Conservation (phyloP, 2,797 vertebrate species). For the Arctocebus calabarensis region DNA sequence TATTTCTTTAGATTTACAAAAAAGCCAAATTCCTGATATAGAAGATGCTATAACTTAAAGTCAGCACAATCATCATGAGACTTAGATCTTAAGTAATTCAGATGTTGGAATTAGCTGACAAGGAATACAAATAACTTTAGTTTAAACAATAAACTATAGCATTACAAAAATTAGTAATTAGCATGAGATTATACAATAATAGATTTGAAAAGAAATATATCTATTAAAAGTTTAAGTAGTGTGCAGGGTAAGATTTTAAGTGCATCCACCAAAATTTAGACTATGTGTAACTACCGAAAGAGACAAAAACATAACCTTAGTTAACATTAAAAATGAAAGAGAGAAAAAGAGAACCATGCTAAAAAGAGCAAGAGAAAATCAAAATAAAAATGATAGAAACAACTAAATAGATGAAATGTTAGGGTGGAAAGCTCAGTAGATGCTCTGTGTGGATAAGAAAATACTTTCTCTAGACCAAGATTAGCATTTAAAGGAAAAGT, state of each 20-base stretch:
- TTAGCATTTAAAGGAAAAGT: too few species aligned
- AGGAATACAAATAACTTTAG: neutral
- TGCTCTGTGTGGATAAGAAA: too few species aligned
- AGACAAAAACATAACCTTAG: neutral
- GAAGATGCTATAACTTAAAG: neutral
- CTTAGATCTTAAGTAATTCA: neutral
- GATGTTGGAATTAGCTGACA: neutral
- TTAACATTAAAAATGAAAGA: conserved; percentile 8
- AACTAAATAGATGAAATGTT: neutral
- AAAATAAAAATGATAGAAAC: neutral
- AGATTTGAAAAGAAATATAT: neutral
- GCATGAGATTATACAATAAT: neutral
- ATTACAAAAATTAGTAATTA: neutral
- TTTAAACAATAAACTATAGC: neutral
- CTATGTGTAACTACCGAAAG: neutral
- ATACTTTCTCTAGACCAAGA: too few species aligned
- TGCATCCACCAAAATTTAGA: neutral
- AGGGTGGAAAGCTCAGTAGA: neutral
- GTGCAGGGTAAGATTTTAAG: neutral
- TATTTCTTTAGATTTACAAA: neutral
- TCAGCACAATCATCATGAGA: neutral
- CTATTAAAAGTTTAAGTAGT: neutral
- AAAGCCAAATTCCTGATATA: neutral
- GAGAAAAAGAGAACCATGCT: neutral
- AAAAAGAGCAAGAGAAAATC: neutral